Percentiles rank a stretch among this genome's conserved stretches.
phyloP scores from a whole-genome alignment of 2,797 vertebrate genomes.

The Pristis pectinata region DNA sequence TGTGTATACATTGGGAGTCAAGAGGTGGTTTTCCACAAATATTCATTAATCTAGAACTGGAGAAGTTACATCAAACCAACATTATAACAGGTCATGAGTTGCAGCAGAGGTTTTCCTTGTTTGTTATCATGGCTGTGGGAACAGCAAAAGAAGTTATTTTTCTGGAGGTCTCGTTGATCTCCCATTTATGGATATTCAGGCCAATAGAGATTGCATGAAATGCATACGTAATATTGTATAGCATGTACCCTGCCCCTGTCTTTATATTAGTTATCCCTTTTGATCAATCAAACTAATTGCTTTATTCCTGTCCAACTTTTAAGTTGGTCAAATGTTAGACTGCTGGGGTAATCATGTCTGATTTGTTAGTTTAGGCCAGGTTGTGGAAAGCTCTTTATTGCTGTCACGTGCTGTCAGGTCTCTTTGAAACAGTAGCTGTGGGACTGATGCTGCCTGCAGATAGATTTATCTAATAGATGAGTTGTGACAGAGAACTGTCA shows the following conservation, averaged over 20 bases:
- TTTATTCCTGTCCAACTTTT: not conserved
- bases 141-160: not conserved
- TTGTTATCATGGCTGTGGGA: not conserved
- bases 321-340: not conserved
- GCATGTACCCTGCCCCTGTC: not conserved
- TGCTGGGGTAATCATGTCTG: slow-evolving; percentile 6
- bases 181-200: not conserved
- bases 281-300: slow-evolving; percentile 29
- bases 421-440: slow-evolving; percentile 31
- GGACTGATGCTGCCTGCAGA: slow-evolving; percentile 25
- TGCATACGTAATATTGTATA: not conserved
- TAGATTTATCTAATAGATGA: slow-evolving; percentile 22
- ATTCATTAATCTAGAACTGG: not conserved
- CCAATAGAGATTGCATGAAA: not conserved
- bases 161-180: not conserved
- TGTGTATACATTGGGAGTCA: no score
- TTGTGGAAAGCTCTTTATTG: slow-evolving; percentile 23
- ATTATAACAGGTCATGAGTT: not conserved
- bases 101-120: not conserved
- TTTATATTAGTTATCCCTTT: not conserved
- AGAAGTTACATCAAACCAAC: not conserved
- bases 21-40: not conserved
- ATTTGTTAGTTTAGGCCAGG: slow-evolving; percentile 24
- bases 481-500: slow-evolving; percentile 30
- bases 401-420: not conserved